Conservation (phyloP, 2,113 vertebrate species). For the Lophotis ruficrista region DNA sequence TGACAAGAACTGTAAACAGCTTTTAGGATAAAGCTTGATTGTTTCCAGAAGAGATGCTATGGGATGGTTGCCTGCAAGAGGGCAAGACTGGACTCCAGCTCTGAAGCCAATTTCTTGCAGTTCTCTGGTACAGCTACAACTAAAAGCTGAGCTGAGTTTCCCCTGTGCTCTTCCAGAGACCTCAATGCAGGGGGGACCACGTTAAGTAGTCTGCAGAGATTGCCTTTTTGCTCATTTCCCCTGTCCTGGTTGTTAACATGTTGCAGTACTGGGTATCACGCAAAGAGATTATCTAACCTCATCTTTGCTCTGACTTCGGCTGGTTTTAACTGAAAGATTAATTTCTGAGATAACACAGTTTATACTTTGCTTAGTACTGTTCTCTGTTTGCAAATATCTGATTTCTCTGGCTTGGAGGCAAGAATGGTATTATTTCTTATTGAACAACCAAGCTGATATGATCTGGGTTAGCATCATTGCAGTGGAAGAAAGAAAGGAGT, state of each 20-base stretch:
- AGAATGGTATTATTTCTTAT: not conserved
- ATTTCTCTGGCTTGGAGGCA: not conserved
- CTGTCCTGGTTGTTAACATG: not conserved
- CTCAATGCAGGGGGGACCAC: too few relatives aligned
- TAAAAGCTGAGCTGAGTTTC: not conserved
- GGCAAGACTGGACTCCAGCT: not conserved
- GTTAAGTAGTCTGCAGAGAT: not conserved
- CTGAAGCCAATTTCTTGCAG: not conserved
- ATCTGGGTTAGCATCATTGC: not conserved
- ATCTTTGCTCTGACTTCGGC: not conserved
- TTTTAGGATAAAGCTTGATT: not conserved
- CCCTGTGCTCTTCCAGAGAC: accelerated
- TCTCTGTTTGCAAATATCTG: not conserved
- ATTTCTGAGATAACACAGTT: not conserved
- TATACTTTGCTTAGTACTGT: not conserved
- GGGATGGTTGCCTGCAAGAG: not conserved
- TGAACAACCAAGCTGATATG: not conserved
- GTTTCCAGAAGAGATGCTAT: not conserved
- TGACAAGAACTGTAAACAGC: not conserved
- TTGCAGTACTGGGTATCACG: not conserved
- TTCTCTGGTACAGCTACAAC: not conserved
- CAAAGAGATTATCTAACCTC: not conserved
- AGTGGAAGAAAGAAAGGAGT: not conserved
- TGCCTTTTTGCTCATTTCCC: not conserved
- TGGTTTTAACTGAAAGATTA: not conserved